Evolutionary conservation across 2,888 invertebrate species (phyloP), one percentile per base, ranked within the genome.

Genomic region (Endotricha flammealis): DNA sequence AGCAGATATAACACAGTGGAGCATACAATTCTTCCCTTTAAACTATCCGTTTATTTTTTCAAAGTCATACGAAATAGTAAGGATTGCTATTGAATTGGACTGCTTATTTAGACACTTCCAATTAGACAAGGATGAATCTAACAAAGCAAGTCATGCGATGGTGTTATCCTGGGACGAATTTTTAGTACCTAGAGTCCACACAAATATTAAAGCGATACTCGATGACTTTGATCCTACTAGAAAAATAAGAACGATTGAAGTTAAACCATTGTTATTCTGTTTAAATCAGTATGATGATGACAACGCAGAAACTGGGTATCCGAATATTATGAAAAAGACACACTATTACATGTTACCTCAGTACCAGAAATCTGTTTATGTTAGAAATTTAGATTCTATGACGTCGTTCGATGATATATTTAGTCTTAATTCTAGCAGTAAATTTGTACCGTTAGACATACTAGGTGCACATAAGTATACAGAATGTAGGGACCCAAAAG

Each of bases 111-210:
- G 93, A 44, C 90, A 90, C 36, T 88, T 87, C 39, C 83, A 86
- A 50, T 73, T 79, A 53, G 87, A 87, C 40, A 86, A 79, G 44
- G 86, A 87, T 22, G 83, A 85, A 10, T 36, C 57, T 1, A 65
- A 87, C 16, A 86, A 85, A 57, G 85, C 85, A 0, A 87, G 87
- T 46, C 88, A 88, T 65, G 87, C 87, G 0, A 73, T 87, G 39
- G 85, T 89, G 0, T 58, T 92, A 20, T 85, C 90, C 0, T 90
- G 91, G 88, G 89, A 92, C 52, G 92, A 93, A 50, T 92, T 89
- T 50, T 58, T 92, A 31, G 89, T 91, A 17, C 90, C 91, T 1
- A 78, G 88, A 42, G 80, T 88, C 29, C 89, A 90, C 49, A 86
- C 80, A 43, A 87, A 81, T 16, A 61, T 91, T 1, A 81, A 83